Conservation (phyloP, 37 sponge, comb jelly and placozoan species). For the Axinella damicornis region DNA sequence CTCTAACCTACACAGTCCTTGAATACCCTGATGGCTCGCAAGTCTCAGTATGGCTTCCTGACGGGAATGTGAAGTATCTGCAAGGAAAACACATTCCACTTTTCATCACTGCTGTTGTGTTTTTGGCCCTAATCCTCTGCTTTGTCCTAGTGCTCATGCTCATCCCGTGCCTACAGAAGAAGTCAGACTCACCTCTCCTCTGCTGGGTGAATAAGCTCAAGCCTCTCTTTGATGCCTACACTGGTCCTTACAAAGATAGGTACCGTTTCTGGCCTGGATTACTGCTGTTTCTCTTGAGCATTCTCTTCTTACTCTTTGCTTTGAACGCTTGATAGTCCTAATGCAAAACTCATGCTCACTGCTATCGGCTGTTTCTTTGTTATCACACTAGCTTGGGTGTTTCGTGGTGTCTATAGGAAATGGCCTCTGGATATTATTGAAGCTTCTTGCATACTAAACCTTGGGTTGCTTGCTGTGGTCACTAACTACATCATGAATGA, state of each 20-base stretch:
- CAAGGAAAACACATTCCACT: conserved; percentile 28
- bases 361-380: neutral
- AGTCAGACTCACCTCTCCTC: neutral
- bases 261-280: conserved; percentile 46
- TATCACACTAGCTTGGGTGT: neutral
- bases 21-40: neutral
- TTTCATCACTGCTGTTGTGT: neutral
- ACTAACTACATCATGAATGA: neutral
- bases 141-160: conserved; percentile 16
- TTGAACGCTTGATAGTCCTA: neutral
- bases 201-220: conserved; percentile 16
- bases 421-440: neutral
- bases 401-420: neutral
- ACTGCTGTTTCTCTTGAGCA: neutral
- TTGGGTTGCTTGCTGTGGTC: neutral
- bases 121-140: neutral
- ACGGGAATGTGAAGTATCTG: conserved; percentile 32
- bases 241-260: conserved; percentile 14
- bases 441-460: neutral
- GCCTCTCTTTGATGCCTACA: conserved; percentile 28
- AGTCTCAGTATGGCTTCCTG: conserved; percentile 12
- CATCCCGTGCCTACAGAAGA: conserved; percentile 5
- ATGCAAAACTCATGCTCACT: neutral
- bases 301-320: conserved; percentile 8
- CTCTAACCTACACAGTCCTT: neutral